Percentiles rank a stretch among this genome's conserved stretches.
Evolutionary conservation across 2,797 vertebrate species (phyloP).

Genomic region (Pampus argenteus): DNA sequence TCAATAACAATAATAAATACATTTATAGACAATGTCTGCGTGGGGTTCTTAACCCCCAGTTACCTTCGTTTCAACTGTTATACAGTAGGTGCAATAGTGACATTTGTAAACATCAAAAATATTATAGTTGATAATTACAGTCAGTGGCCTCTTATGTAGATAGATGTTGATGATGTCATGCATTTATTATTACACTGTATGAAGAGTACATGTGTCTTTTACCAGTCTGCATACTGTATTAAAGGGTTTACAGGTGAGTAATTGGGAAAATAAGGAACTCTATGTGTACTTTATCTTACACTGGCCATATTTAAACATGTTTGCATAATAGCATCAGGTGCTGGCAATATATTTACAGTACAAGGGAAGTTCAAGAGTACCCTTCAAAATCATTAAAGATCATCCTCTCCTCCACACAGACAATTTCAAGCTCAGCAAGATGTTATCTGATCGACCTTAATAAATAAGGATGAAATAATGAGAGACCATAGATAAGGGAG

Average conservation of each 20-base stretch:
- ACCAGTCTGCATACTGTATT: not conserved
- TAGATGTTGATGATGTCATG: no score
- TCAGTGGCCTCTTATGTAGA: not conserved
- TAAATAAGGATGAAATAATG: conserved; percentile 60
- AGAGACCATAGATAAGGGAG: conserved; percentile 56
- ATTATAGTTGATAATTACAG: not conserved
- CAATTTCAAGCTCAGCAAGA: conserved; percentile 50
- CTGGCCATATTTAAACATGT: no score
- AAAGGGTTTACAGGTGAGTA: not conserved
- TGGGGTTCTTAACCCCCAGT: no score
- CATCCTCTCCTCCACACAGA: conserved; percentile 2
- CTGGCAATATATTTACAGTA: not conserved
- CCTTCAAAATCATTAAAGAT: conserved; percentile 37
- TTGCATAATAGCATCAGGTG: no score
- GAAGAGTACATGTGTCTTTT: not conserved
- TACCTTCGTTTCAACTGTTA: no score
- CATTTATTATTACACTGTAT: not conserved
- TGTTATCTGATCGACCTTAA: conserved; percentile 59
- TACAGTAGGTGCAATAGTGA: no score
- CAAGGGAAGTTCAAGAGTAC: conserved; percentile 5
- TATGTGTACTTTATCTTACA: no score
- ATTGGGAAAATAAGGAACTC: no score
- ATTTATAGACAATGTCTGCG: no score
- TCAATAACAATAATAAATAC: no score
- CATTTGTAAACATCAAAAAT: not conserved